Percentiles rank a stretch among this genome's conserved stretches.
phyloP scores from a whole-genome alignment of 2,888 invertebrate species.

The Ochlodes sylvanus region DNA sequence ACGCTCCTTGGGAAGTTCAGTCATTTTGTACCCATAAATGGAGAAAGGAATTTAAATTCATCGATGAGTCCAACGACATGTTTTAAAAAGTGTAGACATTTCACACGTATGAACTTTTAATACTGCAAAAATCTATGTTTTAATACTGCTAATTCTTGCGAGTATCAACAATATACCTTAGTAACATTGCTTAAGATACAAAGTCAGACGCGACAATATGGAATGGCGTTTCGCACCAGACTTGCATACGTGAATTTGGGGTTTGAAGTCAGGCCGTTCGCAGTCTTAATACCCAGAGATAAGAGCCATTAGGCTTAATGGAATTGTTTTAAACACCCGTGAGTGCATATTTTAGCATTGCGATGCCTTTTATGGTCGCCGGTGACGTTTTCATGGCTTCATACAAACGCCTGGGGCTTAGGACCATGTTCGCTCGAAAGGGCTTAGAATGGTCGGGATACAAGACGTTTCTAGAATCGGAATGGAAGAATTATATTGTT shows the following conservation, averaged over 20 bases:
- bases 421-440: conserved; percentile 13
- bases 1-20: too few species aligned
- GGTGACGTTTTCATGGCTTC: conserved; percentile 50
- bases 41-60: too few species aligned
- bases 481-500: not conserved
- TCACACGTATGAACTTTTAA: not conserved
- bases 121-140: conserved; percentile 9
- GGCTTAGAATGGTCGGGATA: conserved; percentile 15
- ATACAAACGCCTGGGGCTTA: conserved; percentile 40
- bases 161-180: conserved; percentile 14
- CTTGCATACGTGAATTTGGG: conserved; percentile 21
- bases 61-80: too few species aligned
- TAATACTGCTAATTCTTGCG: not conserved
- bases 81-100: not conserved
- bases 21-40: too few species aligned
- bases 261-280: conserved; percentile 20
- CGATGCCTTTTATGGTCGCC: conserved; percentile 47
- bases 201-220: conserved; percentile 27
- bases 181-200: conserved; percentile 25
- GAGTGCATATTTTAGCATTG: conserved; percentile 45
- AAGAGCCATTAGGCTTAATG: conserved; percentile 26
- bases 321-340: conserved; percentile 17
- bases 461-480: conserved; percentile 17
- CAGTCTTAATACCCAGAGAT: conserved; percentile 34
- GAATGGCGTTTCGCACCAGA: conserved; percentile 11